Percentiles rank a stretch among this genome's conserved stretches.
Evolutionary conservation across 2,888 invertebrate genomes (phyloP).

Genomic region (Entomobrya proxima): DNA sequence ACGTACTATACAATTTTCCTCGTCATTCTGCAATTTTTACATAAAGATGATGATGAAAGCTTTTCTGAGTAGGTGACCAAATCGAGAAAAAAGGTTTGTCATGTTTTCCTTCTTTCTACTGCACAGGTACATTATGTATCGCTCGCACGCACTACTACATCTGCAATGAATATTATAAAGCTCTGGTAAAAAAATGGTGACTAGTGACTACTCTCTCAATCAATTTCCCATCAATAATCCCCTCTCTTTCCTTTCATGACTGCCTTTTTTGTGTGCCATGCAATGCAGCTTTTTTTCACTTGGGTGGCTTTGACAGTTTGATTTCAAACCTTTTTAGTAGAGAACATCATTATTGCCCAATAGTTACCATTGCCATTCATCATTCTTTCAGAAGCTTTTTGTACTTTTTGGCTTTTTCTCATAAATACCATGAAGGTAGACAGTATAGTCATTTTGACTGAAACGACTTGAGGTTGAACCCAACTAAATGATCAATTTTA

Average conservation of each 20-base stretch:
- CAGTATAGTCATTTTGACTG: too few species aligned
- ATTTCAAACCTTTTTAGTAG: constrained; percentile 22
- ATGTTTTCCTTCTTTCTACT: constrained; percentile 34
- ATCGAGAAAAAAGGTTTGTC: constrained; percentile 51
- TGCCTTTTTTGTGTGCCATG: constrained; percentile 8
- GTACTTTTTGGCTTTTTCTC: neutral
- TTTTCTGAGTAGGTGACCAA: constrained; percentile 49
- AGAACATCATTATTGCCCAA: constrained; percentile 11
- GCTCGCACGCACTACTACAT: neutral
- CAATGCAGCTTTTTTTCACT: neutral
- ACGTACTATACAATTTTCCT: too few species aligned
- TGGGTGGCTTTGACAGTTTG: constrained; percentile 13
- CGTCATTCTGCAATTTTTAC: neutral
- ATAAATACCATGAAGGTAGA: too few species aligned
- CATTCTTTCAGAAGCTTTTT: constrained; percentile 35
- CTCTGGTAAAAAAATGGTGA: too few species aligned
- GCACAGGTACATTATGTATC: too few species aligned
- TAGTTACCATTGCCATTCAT: constrained; percentile 45
- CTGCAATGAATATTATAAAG: too few species aligned
- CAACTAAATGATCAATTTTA: neutral
- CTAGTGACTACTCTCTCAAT: too few species aligned
- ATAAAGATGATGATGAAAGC: constrained; percentile 34
- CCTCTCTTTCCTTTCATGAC: neutral
- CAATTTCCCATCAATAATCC: constrained; percentile 47
- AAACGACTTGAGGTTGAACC: too few species aligned